Conservation (phyloP, 1,140 invertebrate genomes). For the Myzus persicae region DNA sequence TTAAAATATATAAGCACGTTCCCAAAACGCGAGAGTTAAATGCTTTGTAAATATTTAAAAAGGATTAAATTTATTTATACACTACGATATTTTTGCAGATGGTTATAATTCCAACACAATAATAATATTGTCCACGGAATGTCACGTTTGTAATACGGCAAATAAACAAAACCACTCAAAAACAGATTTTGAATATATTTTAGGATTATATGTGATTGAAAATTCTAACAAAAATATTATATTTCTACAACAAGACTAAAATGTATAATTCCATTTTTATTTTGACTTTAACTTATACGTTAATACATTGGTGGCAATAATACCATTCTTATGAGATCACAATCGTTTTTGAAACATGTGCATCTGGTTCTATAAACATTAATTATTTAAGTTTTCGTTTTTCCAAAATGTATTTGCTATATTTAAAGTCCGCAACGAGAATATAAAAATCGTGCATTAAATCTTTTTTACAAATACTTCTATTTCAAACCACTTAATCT, state of each 20-base stretch:
- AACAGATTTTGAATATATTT: not conserved
- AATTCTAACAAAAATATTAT: not conserved
- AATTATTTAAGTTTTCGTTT: not conserved
- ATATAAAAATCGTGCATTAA: not conserved
- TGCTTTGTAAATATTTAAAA: constrained; percentile 39
- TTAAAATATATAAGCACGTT: constrained; percentile 28
- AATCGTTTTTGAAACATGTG: not conserved
- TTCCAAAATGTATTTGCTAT: not conserved
- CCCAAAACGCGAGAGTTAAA: not conserved
- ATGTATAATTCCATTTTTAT: no score
- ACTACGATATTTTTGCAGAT: not conserved
- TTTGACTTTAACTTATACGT: no score
- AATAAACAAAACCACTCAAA: not conserved
- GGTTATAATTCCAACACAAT: not conserved
- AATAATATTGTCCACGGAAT: not conserved
- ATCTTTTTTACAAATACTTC: not conserved
- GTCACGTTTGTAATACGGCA: not conserved
- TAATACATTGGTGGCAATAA: not conserved
- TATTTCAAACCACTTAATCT: not conserved
- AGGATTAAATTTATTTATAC: constrained; percentile 16
- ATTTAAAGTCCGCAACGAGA: not conserved
- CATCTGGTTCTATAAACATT: not conserved
- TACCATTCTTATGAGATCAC: not conserved
- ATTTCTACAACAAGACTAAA: not conserved
- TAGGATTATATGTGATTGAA: not conserved